Evolutionary conservation across 2,888 invertebrate species (phyloP).

Genomic region (Antheraea yamamai): DNA sequence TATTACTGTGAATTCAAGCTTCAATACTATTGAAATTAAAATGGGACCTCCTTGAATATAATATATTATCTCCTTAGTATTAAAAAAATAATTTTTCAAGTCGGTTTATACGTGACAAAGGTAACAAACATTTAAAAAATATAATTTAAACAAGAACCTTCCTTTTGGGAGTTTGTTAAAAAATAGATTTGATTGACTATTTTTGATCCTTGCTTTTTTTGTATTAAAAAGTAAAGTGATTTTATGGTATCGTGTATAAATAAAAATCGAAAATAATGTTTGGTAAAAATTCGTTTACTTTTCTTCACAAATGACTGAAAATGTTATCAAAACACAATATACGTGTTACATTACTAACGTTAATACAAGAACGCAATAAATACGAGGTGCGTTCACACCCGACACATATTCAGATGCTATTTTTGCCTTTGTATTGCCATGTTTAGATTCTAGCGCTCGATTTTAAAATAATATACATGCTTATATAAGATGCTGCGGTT

Average conservation of each 20-base stretch:
- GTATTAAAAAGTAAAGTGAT: background rate
- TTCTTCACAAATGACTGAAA: constrained; percentile 79
- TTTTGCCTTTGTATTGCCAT: constrained; percentile 16
- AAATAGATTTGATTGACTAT: too few species aligned
- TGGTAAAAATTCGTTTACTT: constrained; percentile 79
- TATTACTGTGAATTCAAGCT: too few species aligned
- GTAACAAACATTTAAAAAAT: too few species aligned
- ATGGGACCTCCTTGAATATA: too few species aligned
- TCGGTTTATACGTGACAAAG: too few species aligned
- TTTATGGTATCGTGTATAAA: constrained; percentile 16
- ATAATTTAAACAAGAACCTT: too few species aligned
- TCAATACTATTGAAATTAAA: too few species aligned
- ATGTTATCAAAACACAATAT: constrained; percentile 79
- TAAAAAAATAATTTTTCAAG: too few species aligned
- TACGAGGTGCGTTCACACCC: constrained; percentile 50
- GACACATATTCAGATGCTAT: constrained; percentile 40
- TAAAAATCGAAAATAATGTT: constrained; percentile 45
- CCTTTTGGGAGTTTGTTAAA: too few species aligned
- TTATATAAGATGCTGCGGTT: background rate
- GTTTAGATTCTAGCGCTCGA: background rate
- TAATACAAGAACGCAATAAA: constrained; percentile 75
- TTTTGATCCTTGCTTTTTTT: too few species aligned
- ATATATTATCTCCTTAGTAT: too few species aligned
- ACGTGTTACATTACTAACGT: constrained; percentile 75
- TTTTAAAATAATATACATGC: background rate